phyloP scores from a whole-genome alignment of 2,113 vertebrate species.

The Balaenoptera acutorostrata region DNA sequence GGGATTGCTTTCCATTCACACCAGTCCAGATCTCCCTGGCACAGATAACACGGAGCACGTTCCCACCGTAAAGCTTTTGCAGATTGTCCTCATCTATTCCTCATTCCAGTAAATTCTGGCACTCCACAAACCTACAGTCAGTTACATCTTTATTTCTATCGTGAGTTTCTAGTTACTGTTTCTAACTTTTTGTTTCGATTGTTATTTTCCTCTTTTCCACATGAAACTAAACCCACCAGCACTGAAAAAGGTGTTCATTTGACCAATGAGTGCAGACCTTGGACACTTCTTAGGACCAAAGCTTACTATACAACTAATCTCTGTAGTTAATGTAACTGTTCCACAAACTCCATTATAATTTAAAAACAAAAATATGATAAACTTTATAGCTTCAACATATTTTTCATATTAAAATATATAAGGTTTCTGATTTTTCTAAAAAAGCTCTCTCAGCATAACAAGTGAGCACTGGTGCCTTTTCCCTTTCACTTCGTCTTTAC shows the following conservation, averaged over 20 bases:
- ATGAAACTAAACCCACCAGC: neutral
- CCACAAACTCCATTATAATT: neutral
- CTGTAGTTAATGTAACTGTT: neutral
- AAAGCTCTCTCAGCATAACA: neutral
- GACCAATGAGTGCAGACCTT: neutral
- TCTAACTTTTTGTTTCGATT: neutral
- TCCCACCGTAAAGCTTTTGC: neutral
- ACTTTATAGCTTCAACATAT: neutral
- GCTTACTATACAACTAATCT: neutral
- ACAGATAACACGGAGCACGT: neutral
- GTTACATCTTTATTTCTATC: neutral
- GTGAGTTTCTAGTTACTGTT: neutral
- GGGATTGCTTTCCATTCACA: neutral
- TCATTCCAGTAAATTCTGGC: neutral
- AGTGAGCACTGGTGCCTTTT: neutral
- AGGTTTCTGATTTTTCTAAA: neutral
- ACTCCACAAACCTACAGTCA: neutral
- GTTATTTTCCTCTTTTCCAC: neutral
- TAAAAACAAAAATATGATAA: neutral
- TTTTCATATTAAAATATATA: neutral
- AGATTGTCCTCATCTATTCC: neutral
- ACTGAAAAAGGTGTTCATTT: neutral
- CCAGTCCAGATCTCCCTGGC: neutral
- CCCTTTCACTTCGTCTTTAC: neutral
- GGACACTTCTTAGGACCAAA: neutral